Conservation (phyloP, 2,113 vertebrate species). For the Alethe diademata region DNA sequence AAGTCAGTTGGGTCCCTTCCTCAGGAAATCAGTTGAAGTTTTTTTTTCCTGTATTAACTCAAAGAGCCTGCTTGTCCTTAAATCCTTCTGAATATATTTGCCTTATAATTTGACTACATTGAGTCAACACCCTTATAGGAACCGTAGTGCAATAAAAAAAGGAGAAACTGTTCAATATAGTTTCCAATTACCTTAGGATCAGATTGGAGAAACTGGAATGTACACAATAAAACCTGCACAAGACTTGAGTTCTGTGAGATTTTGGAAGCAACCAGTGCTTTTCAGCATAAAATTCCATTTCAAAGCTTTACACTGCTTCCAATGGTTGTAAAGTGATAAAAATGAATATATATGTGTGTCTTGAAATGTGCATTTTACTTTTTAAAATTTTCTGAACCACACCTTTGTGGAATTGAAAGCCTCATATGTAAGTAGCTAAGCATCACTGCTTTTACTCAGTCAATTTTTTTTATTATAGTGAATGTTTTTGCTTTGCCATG, state of each 20-base stretch:
- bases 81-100: slow-evolving; percentile 79
- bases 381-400: slow-evolving; percentile 25
- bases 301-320: slow-evolving; percentile 39
- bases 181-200: slow-evolving; percentile 72
- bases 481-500: background rate
- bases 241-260: slow-evolving; percentile 42
- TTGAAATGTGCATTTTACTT: slow-evolving; percentile 23
- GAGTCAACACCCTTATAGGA: slow-evolving; percentile 76
- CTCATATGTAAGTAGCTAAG: background rate
- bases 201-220: slow-evolving; percentile 68
- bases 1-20: slow-evolving; percentile 81
- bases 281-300: slow-evolving; percentile 24
- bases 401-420: slow-evolving; percentile 44
- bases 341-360: slow-evolving; percentile 13
- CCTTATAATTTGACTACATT: slow-evolving; percentile 76
- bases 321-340: slow-evolving; percentile 14
- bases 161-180: slow-evolving; percentile 76
- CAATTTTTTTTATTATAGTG: background rate
- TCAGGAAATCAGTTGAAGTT: slow-evolving; percentile 81
- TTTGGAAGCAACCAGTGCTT: slow-evolving; percentile 46
- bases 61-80: slow-evolving; percentile 81
- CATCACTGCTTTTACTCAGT: background rate
- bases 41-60: slow-evolving; percentile 75
- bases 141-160: slow-evolving; percentile 73
- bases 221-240: slow-evolving; percentile 61